Evolutionary conservation across 92 coral and sea anemone species (phyloP), one percentile per base, ranked within the genome.

Genomic region (Porites evermanni): DNA sequence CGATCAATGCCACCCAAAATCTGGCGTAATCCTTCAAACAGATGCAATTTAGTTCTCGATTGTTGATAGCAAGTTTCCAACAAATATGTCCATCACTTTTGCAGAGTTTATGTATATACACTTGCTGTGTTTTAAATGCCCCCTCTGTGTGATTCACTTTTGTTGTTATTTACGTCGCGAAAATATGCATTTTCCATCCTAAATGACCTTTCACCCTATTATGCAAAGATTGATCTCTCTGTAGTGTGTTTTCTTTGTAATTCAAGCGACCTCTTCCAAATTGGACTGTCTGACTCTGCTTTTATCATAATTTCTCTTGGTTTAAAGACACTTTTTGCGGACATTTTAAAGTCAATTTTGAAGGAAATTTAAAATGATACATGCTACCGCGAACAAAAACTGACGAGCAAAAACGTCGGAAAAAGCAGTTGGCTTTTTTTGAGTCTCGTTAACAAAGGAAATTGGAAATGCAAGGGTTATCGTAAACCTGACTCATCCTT

Each of bases 151-250:
- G 67, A 10, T 17, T 12, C 32, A 11, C 12, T 32, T 56, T 20
- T 59, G 68, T 68, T 70, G 20, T 70, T 20, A 81, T 56, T 58
- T 70, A 53, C n/a, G 56, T 71, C 12, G 29, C 19, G 78, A 70
- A 56, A 81, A 58, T 32, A 81, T 81, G 78, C 70, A 44, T 26
- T 26, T 69, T 60, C 56, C 67, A n/a, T 70, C 63, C 8, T 26
- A 12, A 44, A 32, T 58, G 86, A 81, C 86, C 86, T 81, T 53
- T 79, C 74, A 66, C 84, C 74, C 74, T 23, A 67, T 53, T 70
- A 70, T 64, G 32, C 66, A 54, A 17, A 18, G 20, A 81, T 47
- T 7, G 16, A 14, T 60, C 58, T 81, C 56, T 81, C n/a, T 9
- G 58, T 26, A 6, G 58, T 81, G 20, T 81, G 60, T 70, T 81